Conservation (phyloP, 2,888 invertebrate genomes). For the Busseola fusca region DNA sequence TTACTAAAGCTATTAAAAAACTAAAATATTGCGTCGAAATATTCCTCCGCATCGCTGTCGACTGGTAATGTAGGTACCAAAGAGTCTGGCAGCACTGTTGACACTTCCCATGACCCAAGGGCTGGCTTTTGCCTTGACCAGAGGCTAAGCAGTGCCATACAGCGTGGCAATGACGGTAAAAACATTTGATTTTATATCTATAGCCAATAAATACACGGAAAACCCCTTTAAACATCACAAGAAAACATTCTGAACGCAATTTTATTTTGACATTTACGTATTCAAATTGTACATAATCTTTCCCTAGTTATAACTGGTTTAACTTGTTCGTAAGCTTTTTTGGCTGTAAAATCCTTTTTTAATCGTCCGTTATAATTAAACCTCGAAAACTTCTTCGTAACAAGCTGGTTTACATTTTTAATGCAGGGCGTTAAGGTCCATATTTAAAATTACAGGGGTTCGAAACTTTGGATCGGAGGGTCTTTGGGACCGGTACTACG, state of each 20-base stretch:
- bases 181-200: too few relatives aligned
- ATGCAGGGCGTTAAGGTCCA: background rate
- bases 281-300: background rate
- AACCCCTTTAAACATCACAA: background rate
- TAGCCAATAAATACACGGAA: background rate
- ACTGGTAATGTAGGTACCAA: too few relatives aligned
- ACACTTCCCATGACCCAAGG: too few relatives aligned
- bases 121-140: too few relatives aligned
- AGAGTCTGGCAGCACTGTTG: too few relatives aligned
- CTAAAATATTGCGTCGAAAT: too few relatives aligned
- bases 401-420: background rate
- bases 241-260: background rate
- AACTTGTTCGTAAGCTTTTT: background rate
- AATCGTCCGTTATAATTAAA: slow-evolving; percentile 11
- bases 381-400: slow-evolving; percentile 4
- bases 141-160: too few relatives aligned
- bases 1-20: too few relatives aligned
- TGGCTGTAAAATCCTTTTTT: slow-evolving; percentile 1
- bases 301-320: too few relatives aligned
- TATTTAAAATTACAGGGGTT: slow-evolving; percentile 37
- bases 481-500: too few relatives aligned
- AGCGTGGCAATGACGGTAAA: too few relatives aligned
- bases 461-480: background rate
- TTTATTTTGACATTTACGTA: background rate
- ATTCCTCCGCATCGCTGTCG: too few relatives aligned